phyloP scores from a whole-genome alignment of 2,888 invertebrate species.

The Hartigia nigra region DNA sequence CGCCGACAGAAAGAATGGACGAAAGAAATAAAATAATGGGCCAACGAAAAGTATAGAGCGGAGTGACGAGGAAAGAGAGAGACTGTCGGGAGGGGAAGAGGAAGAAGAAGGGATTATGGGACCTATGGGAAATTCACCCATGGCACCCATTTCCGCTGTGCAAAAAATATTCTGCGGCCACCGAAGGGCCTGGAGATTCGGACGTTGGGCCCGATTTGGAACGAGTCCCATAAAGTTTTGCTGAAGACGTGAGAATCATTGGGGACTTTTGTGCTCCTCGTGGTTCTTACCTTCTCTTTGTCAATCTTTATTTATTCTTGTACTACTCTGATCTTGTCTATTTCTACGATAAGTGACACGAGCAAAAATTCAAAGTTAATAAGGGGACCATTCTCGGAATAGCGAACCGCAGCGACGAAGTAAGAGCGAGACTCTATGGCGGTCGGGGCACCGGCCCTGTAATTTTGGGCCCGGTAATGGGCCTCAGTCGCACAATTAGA shows the following conservation, averaged over 20 bases:
- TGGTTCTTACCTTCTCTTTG: neutral
- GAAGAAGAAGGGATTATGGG: neutral
- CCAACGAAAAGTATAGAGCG: neutral
- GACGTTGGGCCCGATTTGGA: neutral
- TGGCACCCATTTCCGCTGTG: neutral
- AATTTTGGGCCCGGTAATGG: constrained; percentile 60
- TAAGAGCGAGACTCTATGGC: constrained; percentile 35
- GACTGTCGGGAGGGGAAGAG: neutral
- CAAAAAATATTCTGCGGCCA: neutral
- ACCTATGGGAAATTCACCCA: neutral
- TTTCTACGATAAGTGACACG: constrained; percentile 38
- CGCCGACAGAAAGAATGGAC: neutral
- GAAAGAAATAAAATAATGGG: neutral
- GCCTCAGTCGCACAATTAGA: constrained; percentile 59
- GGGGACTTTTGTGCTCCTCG: neutral
- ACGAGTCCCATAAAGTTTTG: neutral
- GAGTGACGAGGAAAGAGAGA: neutral
- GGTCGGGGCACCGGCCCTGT: constrained; percentile 54
- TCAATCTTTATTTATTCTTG: neutral
- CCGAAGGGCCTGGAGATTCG: neutral
- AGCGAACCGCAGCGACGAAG: constrained; percentile 22
- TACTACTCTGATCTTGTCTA: neutral
- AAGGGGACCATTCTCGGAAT: constrained; percentile 49
- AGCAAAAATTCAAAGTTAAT: constrained; percentile 37
- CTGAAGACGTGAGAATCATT: neutral